Conservation (phyloP, 92 coral and sea anemone genomes). For the Actinostola sp. region DNA sequence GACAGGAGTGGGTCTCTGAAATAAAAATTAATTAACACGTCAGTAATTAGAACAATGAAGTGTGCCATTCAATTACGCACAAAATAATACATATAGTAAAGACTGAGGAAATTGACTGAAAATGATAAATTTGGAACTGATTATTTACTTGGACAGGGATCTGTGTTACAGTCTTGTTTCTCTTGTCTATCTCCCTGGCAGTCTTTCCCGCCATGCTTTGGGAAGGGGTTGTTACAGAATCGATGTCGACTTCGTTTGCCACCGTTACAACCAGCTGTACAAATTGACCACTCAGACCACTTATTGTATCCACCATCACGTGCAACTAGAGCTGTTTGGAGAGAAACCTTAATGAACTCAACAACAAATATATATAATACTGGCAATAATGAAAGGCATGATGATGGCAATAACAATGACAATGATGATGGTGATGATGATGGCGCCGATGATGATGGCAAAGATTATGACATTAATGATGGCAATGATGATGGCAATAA, state of each 20-base stretch:
- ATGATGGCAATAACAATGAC: neutral
- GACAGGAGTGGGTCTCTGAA: conserved; percentile 70
- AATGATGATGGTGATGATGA: neutral
- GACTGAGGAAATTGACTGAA: too few relatives aligned
- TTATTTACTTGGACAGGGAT: conserved; percentile 48
- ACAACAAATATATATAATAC: too few relatives aligned
- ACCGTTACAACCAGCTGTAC: conserved; percentile 49
- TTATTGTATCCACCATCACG: conserved; percentile 41
- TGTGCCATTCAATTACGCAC: too few relatives aligned
- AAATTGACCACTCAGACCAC: conserved; percentile 50
- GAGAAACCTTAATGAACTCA: too few relatives aligned
- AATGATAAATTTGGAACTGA: neutral
- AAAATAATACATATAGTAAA: too few relatives aligned
- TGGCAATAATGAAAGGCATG: too few relatives aligned
- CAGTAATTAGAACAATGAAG: too few relatives aligned
- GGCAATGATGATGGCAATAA: too few relatives aligned
- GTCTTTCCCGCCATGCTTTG: conserved; percentile 42
- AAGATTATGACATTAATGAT: neutral
- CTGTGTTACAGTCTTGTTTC: conserved; percentile 37
- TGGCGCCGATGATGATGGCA: neutral
- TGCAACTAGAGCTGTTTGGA: conserved; percentile 25
- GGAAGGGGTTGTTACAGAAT: conserved; percentile 55
- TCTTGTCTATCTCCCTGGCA: conserved; percentile 34
- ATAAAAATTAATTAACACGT: too few relatives aligned
- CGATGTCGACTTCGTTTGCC: conserved; percentile 55